Base-by-base conservation (phyloP, 2,888 invertebrate genomes). In the Amphiduros pacificus region DNA sequence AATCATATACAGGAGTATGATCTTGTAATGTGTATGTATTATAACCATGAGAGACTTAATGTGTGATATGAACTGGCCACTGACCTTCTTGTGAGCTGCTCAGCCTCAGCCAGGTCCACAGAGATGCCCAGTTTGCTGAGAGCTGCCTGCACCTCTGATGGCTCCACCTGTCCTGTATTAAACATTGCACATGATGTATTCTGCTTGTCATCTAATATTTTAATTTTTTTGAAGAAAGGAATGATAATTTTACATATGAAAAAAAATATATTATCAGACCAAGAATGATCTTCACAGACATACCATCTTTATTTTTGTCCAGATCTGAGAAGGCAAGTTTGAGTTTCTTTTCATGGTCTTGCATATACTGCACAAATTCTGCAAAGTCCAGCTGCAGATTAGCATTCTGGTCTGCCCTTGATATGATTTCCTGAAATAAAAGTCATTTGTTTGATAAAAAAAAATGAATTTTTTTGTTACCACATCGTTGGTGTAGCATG, bases 271-370 rank as follows among this genome's bases (percentile, higher is more conserved):
- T n/a, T n/a, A n/a, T n/a, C n/a, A n/a, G n/a, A n/a, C n/a, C n/a
- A n/a, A n/a, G n/a, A n/a, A n/a, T n/a, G n/a, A n/a, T n/a, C n/a
- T n/a, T 11, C 27, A n/a, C n/a, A 2, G 32, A 83, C 87, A 86
- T 84, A 93, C 97, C 97, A 87, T 97, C 96, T 84, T 89, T 88
- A 85, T 97, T 96, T 81, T 89, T 91, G 84, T 97, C 97, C 74
- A 97, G 86, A 79, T 93, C 89, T 54, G 92, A 89, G 84, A 97
- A 97, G 78, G 96, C 93, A 60, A 95, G 85, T 59, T 90, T 88
- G 55, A 98, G 87, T 80, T 94, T 92, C 82, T 94, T 94, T 82
- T 98, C 97, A 80, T 96, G 96, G 77, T 94, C 94, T 55, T 91
- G 87, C 27, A 96, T 92, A 83, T 96, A 97, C 77, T 92, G 90